Conservation (phyloP, 2,797 vertebrate genomes). For the Vireo griseus region DNA sequence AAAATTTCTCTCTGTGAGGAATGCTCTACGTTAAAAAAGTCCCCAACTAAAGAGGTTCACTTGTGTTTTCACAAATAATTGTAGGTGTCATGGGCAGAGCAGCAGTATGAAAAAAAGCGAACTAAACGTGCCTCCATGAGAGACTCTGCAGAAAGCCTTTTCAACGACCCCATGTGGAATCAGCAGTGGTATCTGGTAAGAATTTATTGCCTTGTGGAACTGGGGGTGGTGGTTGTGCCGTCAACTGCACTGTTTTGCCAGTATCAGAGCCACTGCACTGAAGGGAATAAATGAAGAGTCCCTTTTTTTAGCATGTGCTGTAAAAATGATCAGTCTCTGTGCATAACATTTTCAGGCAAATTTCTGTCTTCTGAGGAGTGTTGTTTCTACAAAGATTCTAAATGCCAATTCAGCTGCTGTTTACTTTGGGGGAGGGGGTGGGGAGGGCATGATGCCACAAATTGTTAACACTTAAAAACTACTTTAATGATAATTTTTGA, state of each 20-base stretch:
- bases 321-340: neutral
- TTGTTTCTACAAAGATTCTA: neutral
- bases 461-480: neutral
- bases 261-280: rapidly evolving
- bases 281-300: neutral
- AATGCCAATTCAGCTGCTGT: neutral
- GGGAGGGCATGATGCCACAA: neutral
- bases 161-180: conserved; percentile 98
- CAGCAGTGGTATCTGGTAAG: conserved; percentile 99
- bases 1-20: neutral
- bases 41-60: neutral
- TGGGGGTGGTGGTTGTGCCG: neutral
- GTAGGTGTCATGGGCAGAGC: conserved; percentile 96
- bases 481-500: neutral
- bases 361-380: neutral
- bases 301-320: rapidly evolving
- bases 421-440: neutral
- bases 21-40: neutral
- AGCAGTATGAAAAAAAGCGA: conserved; percentile 92
- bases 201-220: neutral
- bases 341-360: neutral
- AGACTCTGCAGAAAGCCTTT: conserved; percentile 85
- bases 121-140: conserved; percentile 80
- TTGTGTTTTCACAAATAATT: conserved; percentile 9
- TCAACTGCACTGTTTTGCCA: neutral